These are phyloP conservation scores for Ganaspis brasiliensis DNA, from an alignment of 2,888 invertebrate genomes.

Conservation along the genomic window DNA sequence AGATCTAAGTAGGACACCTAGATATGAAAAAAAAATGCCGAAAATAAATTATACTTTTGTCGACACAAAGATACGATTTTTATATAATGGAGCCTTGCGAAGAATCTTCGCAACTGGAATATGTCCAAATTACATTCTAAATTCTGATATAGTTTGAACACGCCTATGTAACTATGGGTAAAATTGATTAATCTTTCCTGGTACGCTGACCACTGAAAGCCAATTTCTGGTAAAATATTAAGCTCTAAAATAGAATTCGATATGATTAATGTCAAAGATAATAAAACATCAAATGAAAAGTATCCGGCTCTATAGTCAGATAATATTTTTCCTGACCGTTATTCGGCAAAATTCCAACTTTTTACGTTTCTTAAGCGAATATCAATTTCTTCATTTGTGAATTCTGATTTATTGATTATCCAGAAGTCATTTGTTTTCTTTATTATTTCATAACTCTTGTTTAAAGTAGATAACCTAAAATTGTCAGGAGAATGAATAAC, in stretches of 20 bases:
- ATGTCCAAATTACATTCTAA: neutral
- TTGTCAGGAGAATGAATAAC: neutral
- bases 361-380: neutral
- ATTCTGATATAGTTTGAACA: neutral
- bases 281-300: conserved; percentile 10
- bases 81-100: neutral
- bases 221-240: conserved; percentile 18
- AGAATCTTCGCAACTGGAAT: neutral
- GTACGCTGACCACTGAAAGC: conserved; percentile 10
- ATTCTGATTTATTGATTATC: neutral
- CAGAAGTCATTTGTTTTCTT: neutral
- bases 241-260: conserved; percentile 17
- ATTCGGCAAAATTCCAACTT: neutral
- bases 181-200: conserved; percentile 14
- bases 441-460: neutral
- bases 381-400: neutral
- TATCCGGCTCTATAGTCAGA: neutral
- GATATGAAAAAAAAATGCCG: too few relatives aligned
- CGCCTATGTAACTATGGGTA: neutral
- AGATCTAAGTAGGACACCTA: too few relatives aligned
- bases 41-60: too few relatives aligned
- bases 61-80: too few relatives aligned
- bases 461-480: neutral
- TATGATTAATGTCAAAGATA: conserved; percentile 16
- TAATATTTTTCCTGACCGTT: conserved; percentile 14